Evolutionary conservation across 2,113 vertebrate genomes (phyloP), one percentile per base, ranked within the genome.

Genomic region (Chroicocephalus ridibundus): DNA sequence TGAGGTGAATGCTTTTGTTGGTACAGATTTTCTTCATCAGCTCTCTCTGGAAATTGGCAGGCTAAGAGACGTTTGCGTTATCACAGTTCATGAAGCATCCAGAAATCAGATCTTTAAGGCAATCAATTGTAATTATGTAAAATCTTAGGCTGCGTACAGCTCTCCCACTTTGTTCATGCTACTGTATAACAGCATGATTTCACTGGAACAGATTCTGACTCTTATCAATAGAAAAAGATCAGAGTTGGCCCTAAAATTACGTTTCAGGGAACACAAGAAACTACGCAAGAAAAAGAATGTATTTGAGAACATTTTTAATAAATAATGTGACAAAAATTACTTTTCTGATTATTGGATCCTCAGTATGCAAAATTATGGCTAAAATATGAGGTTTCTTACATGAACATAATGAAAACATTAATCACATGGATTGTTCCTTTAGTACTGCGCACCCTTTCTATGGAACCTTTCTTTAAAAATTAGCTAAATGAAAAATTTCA

Each of bases 261-360:
- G 13, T 78, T 85, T 76, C 32, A 76, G 81, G 80, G 82, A 98
- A 95, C 82, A 97, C 66, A 94, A 94, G 72, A 96, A 97, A 96
- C 86, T 95, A 95, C 95, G 5, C 96, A 87, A 96, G 87, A 97
- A 97, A 96, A 95, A 94, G 80, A 93, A 94, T 97, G 97, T 98
- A 98, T 98, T 98, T 98, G 97, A 98, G 98, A 98, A 98, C 98
- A 98, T 98, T 99, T 99, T 99, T 99, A 98, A 98, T 99, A 98
- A 99, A 99, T 99, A 99, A 98, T 98, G 98, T 98, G 98, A 98
- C 98, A 98, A 98, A 98, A 98, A 98, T 98, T 98, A 98, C 98
- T 98, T 98, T 99, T 98, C 96, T 98, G 98, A 98, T 98, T 98
- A 98, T 98, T 98, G 98, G 95, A 98, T 98, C 98, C 96, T 98